These are phyloP conservation scores for Neoseiulus cucumeris DNA, from an alignment of 1,140 invertebrate genomes.

Conservation along the genomic window DNA sequence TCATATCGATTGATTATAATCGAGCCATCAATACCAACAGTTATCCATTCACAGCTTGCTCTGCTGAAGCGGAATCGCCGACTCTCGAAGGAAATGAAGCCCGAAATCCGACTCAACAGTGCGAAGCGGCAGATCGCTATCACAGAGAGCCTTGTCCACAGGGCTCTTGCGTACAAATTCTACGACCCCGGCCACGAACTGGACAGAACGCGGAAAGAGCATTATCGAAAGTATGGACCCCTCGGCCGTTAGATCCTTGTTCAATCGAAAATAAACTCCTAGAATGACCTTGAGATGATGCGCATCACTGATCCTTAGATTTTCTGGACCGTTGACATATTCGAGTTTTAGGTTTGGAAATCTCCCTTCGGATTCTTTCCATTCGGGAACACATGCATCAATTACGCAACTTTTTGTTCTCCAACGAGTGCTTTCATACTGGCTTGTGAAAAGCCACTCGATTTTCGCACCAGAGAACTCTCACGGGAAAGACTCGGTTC, in stretches of 20 bases:
- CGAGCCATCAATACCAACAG: not conserved
- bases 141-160: not conserved
- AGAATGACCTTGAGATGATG: no score
- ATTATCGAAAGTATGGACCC: not conserved
- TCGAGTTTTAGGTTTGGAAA: no score
- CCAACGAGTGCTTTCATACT: no score
- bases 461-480: no score
- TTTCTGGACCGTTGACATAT: no score
- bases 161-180: not conserved
- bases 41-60: not conserved
- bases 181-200: not conserved
- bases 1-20: not conserved
- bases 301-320: no score
- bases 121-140: not conserved
- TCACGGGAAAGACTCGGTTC: no score
- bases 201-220: not conserved
- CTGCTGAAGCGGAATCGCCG: not conserved
- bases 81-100: not conserved
- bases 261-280: no score
- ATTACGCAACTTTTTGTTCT: no score
- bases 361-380: no score
- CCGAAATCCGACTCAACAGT: not conserved
- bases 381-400: no score
- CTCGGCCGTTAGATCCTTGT: not conserved
- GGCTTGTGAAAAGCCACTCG: no score